Evolutionary conservation across 1,140 invertebrate species (phyloP), one percentile per base, ranked within the genome.

Genomic region (Hyles euphorbiae): DNA sequence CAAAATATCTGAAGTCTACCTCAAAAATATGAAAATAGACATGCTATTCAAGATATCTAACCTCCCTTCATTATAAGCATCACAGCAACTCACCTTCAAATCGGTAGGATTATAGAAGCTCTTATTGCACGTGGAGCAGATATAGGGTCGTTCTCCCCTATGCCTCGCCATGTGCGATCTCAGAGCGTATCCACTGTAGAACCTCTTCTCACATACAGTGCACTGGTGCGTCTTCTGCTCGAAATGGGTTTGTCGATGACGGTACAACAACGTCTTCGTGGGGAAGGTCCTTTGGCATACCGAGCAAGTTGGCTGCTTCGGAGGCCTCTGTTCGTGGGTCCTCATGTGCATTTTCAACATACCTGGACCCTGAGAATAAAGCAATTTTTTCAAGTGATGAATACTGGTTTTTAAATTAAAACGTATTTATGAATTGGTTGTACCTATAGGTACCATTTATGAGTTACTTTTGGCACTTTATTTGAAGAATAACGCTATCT

Each of bases 321-420:
- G 85, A 0, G 91, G 90, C 0, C 90, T 70, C 55, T 88, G 77
- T 61, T 92, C 91, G 78, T 92, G 91, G 0, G 91, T 91, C 5
- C 91, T 88, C 91, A 91, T 91, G 69, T 92, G 91, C 90, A 92
- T 91, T 63, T 90, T 90, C 33, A 92, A 65, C 91, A 92, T 92
- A 5, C 91, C 91, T 3, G 91, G 91, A 22, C 91, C 91, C 84
- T 91, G 87, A n/a, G 10, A 48, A 48, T n/a, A 48, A n/a, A 48
- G 22, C 22, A 22, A 22, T 22, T 22, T 22, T 22, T 22, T 22
- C 22, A 22, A 22, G 22, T 22, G 2, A 22, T 22, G 22, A 22
- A 22, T 22, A 22, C 22, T 22, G 22, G 22, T 22, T 22, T 22
- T 22, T 22, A 22, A 22, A 22, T 22, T 22, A 22, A 22, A 22